A percentile compares a stretch with the other conserved stretches of the same genome.
Evolutionary conservation across 2,113 vertebrate species (phyloP).

Genomic region (Rhodinocichla rosea): DNA sequence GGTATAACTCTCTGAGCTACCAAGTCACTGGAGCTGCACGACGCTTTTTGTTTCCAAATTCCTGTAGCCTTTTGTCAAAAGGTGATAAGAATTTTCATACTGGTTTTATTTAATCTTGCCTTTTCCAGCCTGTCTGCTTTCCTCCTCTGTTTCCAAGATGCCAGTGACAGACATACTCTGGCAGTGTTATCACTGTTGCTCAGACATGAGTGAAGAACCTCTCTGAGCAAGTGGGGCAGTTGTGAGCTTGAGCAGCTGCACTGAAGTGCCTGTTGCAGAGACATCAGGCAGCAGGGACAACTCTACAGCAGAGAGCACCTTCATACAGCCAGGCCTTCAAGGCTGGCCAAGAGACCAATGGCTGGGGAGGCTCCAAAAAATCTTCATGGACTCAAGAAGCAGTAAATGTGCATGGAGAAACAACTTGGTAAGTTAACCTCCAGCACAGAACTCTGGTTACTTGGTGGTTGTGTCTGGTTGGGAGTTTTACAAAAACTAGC

Average conservation of each 20-base stretch:
- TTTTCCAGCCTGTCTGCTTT: not conserved
- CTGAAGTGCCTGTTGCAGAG: not conserved
- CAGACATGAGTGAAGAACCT: slow-evolving; percentile 8
- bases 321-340: not conserved
- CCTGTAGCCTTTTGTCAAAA: not conserved
- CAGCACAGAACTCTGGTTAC: not conserved
- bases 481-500: not conserved
- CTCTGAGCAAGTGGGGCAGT: not conserved
- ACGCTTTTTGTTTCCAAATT: not conserved
- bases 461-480: not conserved
- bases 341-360: not conserved
- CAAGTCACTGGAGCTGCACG: not conserved
- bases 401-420: not conserved
- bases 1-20: not conserved
- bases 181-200: slow-evolving; percentile 36
- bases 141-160: slow-evolving; percentile 33
- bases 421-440: not conserved
- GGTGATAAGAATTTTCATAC: slow-evolving; percentile 6
- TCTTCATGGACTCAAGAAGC: not conserved
- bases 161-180: slow-evolving; percentile 25
- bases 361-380: not conserved
- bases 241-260: not conserved
- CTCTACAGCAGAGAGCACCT: not conserved
- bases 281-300: not conserved
- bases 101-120: not conserved